These are phyloP conservation scores for Uloborus plumipes DNA, from an alignment of 2,888 invertebrate species.

Conservation along the genomic window DNA sequence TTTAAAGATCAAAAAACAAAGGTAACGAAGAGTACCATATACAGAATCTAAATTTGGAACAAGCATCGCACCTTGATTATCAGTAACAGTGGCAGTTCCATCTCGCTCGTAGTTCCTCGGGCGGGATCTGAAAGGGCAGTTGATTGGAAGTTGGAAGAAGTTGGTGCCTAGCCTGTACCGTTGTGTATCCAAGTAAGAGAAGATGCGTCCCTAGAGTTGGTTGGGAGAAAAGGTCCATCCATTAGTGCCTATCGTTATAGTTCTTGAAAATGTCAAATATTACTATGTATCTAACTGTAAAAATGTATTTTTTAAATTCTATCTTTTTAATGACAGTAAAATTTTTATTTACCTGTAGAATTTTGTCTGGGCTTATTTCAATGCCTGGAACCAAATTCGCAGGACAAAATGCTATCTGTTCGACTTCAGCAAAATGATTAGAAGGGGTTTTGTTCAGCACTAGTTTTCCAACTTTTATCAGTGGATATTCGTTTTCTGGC, in stretches of 20 bases:
- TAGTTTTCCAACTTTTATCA: constrained; percentile 89
- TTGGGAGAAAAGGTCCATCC: too few species aligned
- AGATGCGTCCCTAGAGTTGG: constrained; percentile 81
- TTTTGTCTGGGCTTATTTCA: constrained; percentile 93
- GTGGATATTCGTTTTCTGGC: constrained; percentile 88
- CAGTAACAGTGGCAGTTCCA: constrained; percentile 81
- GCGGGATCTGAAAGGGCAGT: constrained; percentile 83
- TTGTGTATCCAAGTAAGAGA: constrained; percentile 92
- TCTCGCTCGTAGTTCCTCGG: constrained; percentile 87
- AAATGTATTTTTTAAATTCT: too few species aligned
- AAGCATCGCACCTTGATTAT: constrained; percentile 78
- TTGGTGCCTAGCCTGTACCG: constrained; percentile 91
- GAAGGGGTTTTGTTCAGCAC: constrained; percentile 89
- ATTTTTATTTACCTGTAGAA: constrained; percentile 77
- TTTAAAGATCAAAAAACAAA: too few species aligned
- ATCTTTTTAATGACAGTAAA: neutral
- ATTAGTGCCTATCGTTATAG: too few species aligned
- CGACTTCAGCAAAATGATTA: constrained; percentile 94
- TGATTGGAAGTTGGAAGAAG: constrained; percentile 92
- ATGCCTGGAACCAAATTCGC: constrained; percentile 92
- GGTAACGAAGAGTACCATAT: too few species aligned
- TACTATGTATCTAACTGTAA: too few species aligned
- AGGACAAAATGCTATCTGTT: constrained; percentile 92
- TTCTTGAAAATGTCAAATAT: too few species aligned
- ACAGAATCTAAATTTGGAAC: too few species aligned